Evolutionary conservation across 2,888 invertebrate species (phyloP).

Genomic region (Hydraecia micacea): DNA sequence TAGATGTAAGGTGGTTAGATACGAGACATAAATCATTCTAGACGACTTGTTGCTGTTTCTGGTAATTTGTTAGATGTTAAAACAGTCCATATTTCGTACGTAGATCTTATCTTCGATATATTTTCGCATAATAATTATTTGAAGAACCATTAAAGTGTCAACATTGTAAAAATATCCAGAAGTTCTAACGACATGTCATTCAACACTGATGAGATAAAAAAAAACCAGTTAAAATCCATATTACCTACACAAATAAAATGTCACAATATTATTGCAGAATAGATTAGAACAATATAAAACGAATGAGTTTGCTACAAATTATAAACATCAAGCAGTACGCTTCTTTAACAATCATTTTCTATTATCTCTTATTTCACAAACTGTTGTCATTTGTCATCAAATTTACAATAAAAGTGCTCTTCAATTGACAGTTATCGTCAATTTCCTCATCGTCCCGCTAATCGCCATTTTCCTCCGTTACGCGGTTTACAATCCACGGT

Average conservation of each 20-base stretch:
- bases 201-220: neutral
- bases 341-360: neutral
- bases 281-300: neutral
- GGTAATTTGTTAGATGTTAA: constrained; percentile 32
- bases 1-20: constrained; percentile 28
- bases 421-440: constrained; percentile 38
- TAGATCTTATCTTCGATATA: constrained; percentile 31
- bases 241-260: neutral
- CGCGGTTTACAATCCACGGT: constrained; percentile 48
- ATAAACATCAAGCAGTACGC: neutral
- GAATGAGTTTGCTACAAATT: neutral
- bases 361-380: neutral
- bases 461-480: constrained; percentile 52
- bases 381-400: neutral
- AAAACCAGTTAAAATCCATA: neutral
- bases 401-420: constrained; percentile 10
- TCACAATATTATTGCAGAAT: neutral
- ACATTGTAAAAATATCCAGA: neutral
- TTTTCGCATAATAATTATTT: constrained; percentile 13
- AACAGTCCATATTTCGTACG: constrained; percentile 26
- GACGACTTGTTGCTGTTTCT: constrained; percentile 17
- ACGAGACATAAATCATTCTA: constrained; percentile 33
- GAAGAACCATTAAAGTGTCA: constrained; percentile 1
- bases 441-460: constrained; percentile 51
- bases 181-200: neutral